A percentile compares a stretch with the other conserved stretches of the same genome.
Conservation (phyloP, 2,113 vertebrate genomes). For the Mystacornis crossleyi region DNA sequence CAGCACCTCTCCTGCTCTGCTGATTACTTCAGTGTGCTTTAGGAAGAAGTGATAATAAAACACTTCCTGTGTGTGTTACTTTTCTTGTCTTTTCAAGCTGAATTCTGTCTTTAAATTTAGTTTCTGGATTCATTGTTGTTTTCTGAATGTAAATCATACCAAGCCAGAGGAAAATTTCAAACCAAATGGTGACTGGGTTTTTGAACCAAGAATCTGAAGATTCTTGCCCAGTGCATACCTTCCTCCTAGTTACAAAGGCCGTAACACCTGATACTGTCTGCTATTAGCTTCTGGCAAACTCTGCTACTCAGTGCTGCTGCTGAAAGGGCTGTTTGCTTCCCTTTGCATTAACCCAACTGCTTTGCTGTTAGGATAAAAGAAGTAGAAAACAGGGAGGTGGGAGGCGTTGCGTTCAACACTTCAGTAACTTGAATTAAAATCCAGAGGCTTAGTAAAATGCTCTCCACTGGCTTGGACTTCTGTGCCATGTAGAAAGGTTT, state of each 20-base stretch:
- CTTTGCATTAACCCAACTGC: not conserved
- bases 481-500: not conserved
- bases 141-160: not conserved
- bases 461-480: not conserved
- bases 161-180: not conserved
- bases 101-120: not conserved
- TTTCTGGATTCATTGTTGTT: not conserved
- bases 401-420: not conserved
- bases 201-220: not conserved
- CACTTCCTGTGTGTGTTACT: not conserved
- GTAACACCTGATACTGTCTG: not conserved
- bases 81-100: not conserved
- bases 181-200: not conserved
- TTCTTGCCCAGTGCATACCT: fast-evolving
- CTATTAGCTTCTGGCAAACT: not conserved
- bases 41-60: not conserved
- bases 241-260: not conserved
- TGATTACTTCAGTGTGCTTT: not conserved
- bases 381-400: not conserved
- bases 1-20: not conserved
- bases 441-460: not conserved
- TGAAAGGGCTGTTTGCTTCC: not conserved
- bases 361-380: not conserved
- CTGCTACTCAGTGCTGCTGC: not conserved
- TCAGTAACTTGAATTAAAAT: not conserved